A percentile compares a stretch with the other conserved stretches of the same genome.
Conservation (phyloP, 2,888 invertebrate species). For the Phania funesta region DNA sequence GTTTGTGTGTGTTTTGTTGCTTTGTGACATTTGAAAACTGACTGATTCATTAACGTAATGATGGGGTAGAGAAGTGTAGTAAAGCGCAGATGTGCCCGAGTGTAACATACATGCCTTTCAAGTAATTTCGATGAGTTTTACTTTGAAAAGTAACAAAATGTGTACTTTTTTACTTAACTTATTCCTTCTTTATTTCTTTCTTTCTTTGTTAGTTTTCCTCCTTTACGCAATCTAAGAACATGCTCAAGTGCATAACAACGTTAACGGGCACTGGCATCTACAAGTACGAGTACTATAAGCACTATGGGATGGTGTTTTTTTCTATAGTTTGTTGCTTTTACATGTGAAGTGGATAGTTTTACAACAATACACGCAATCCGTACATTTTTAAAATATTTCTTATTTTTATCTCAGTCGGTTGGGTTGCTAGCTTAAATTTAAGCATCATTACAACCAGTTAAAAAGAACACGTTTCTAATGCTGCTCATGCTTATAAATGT, state of each 20-base stretch:
- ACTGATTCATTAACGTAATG: constrained; percentile 52
- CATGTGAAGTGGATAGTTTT: constrained; percentile 27
- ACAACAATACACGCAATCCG: constrained; percentile 56
- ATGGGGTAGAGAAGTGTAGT: too few relatives aligned
- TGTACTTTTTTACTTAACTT: neutral
- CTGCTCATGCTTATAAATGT: constrained; percentile 6
- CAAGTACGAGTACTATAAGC: neutral
- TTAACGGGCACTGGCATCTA: constrained; percentile 29
- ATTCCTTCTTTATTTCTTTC: neutral
- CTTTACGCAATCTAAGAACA: constrained; percentile 62
- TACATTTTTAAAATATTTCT: constrained; percentile 47
- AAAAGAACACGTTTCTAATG: constrained; percentile 60
- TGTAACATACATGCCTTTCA: constrained; percentile 1
- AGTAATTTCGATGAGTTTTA: constrained; percentile 12
- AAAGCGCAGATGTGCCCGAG: neutral
- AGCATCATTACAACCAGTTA: constrained; percentile 43
- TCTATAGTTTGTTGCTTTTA: neutral
- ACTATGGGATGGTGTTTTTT: neutral
- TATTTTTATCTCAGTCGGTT: constrained; percentile 15
- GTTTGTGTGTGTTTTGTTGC: constrained; percentile 23
- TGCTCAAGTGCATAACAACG: constrained; percentile 57
- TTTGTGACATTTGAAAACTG: constrained; percentile 53
- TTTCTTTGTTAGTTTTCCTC: constrained; percentile 38
- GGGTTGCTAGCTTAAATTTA: constrained; percentile 20
- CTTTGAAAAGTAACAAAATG: constrained; percentile 42